Percentiles rank a stretch among this genome's conserved stretches.
Evolutionary conservation across 23 tunicate genomes (phyloP).

Genomic region (Trididemnum clinides): DNA sequence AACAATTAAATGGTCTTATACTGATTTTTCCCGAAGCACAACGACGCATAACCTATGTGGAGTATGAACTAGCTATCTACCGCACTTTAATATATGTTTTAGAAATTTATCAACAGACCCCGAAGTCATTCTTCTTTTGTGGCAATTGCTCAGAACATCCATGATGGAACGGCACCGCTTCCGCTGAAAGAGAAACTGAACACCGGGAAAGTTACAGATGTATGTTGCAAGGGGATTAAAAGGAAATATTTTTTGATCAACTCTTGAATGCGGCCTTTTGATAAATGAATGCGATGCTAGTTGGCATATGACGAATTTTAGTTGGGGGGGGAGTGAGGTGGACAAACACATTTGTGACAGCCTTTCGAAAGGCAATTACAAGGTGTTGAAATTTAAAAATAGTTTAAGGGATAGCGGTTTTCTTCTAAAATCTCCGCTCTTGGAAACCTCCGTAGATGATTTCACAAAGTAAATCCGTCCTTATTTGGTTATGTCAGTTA

Average conservation of each 20-base stretch:
- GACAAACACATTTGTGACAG: too few relatives aligned
- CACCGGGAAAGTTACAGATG: constrained; percentile 14
- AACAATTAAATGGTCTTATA: not conserved
- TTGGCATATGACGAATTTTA: not conserved
- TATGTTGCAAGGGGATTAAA: not conserved
- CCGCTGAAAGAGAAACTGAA: not conserved
- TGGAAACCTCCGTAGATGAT: too few relatives aligned
- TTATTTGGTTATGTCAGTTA: too few relatives aligned
- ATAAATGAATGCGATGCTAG: not conserved
- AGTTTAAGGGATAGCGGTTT: too few relatives aligned
- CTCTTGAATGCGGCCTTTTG: not conserved
- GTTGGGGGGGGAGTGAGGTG: too few relatives aligned
- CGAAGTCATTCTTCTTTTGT: not conserved
- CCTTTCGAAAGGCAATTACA: too few relatives aligned
- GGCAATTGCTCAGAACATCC: not conserved
- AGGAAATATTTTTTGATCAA: not conserved
- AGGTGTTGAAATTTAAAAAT: too few relatives aligned
- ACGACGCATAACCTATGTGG: not conserved
- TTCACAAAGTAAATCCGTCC: too few relatives aligned
- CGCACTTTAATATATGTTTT: not conserved
- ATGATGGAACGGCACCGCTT: not conserved
- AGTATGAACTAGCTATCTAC: too few relatives aligned
- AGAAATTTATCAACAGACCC: not conserved
- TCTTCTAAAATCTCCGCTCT: too few relatives aligned
- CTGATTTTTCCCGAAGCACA: not conserved